phyloP scores from a whole-genome alignment of 1,140 invertebrate species.

The Maniola jurtina region DNA sequence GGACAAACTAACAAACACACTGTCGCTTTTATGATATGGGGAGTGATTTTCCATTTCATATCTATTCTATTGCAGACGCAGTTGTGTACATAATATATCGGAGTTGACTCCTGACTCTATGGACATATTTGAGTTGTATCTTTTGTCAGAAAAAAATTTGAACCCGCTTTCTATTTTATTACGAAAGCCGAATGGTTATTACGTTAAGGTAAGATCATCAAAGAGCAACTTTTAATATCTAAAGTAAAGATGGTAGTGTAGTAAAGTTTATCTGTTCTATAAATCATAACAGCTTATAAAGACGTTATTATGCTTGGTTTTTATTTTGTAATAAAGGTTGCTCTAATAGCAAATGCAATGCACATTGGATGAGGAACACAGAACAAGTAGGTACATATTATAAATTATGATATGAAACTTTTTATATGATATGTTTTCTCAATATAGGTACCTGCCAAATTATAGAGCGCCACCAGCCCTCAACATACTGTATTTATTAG shows the following conservation, averaged over 20 bases:
- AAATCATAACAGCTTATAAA: neutral
- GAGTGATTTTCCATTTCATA: neutral
- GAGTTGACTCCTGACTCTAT: conserved; percentile 24
- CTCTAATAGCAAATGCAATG: no score
- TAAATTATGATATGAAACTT: no score
- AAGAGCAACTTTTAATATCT: neutral
- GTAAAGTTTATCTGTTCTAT: conserved; percentile 6
- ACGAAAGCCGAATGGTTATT: conserved; percentile 44
- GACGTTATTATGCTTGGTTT: neutral
- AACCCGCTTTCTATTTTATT: conserved; percentile 44
- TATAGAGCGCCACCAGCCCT: no score
- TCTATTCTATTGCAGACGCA: conserved; percentile 36
- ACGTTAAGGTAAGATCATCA: conserved; percentile 43
- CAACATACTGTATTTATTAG: no score
- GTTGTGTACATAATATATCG: conserved; percentile 44
- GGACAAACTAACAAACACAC: no score
- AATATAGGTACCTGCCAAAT: no score
- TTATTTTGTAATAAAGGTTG: neutral
- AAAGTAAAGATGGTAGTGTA: neutral
- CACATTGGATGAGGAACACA: no score
- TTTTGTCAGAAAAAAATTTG: conserved; percentile 33
- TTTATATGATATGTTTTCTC: no score
- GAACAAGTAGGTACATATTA: no score
- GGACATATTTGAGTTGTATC: conserved; percentile 46
- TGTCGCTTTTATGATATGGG: no score